Evolutionary conservation across 2,113 vertebrate genomes (phyloP).

Genomic region (Aspiorhynchus laticeps): DNA sequence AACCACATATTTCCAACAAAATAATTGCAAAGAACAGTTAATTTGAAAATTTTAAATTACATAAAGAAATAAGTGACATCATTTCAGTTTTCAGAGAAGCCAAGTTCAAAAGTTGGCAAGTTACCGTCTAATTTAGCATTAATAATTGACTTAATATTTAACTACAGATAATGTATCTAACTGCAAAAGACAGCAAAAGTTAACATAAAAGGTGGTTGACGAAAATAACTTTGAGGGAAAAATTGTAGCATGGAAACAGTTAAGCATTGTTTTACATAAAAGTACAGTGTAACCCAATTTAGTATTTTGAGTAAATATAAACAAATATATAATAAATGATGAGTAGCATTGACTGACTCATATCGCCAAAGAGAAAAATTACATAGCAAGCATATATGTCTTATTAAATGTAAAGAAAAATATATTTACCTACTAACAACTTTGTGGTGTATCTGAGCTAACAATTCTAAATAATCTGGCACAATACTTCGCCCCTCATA

Average conservation of each 20-base stretch:
- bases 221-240: not conserved
- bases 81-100: not conserved
- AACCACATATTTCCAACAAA: too few relatives aligned
- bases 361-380: not conserved
- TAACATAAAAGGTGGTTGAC: not conserved
- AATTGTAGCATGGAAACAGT: not conserved
- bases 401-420: not conserved
- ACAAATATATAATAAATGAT: too few relatives aligned
- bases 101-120: not conserved
- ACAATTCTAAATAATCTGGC: not conserved
- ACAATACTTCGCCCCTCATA: not conserved
- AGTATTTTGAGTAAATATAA: too few relatives aligned
- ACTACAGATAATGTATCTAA: not conserved
- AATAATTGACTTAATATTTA: slow-evolving; percentile 23
- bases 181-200: slow-evolving; percentile 20
- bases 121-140: not conserved
- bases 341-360: not conserved
- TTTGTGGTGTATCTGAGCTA: not conserved
- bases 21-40: not conserved
- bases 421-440: not conserved
- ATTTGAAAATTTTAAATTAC: not conserved
- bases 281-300: too few relatives aligned
- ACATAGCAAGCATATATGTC: too few relatives aligned
- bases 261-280: too few relatives aligned
- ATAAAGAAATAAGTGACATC: not conserved